Evolutionary conservation across 2,113 vertebrate genomes (phyloP).

Genomic region (Geothlypis trichas): DNA sequence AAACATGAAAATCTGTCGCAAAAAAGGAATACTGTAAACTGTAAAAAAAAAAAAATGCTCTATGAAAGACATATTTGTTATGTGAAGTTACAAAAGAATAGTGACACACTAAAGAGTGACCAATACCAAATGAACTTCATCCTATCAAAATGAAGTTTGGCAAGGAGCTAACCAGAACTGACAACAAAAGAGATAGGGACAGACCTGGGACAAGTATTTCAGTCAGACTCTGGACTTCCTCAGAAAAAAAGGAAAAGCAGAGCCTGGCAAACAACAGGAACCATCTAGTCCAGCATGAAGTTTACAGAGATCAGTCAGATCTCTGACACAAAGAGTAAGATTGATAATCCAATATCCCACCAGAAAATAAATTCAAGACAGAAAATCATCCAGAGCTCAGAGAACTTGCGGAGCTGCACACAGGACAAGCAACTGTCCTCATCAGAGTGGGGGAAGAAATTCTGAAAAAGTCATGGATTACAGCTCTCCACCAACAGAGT

Average conservation of each 20-base stretch:
- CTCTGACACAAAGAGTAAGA: neutral
- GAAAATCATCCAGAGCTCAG: neutral
- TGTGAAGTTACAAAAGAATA: neutral
- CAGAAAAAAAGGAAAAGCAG: neutral
- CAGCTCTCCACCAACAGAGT: neutral
- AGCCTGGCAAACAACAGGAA: neutral
- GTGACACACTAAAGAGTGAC: neutral
- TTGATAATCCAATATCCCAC: neutral
- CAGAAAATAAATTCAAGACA: neutral
- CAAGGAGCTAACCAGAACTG: neutral
- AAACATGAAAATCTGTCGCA: neutral
- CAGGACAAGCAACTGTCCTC: neutral
- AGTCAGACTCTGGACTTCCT: neutral
- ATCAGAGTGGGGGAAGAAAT: neutral
- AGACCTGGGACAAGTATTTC: neutral
- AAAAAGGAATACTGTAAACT: neutral
- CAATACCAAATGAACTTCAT: neutral
- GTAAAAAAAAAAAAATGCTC: neutral
- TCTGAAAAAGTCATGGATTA: neutral
- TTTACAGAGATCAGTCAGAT: neutral
- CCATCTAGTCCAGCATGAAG: neutral
- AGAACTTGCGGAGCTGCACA: neutral
- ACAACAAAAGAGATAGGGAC: neutral
- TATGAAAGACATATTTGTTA: neutral
- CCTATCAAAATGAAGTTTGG: neutral